Percentiles rank a stretch among this genome's conserved stretches.
Conservation (phyloP, 2,888 invertebrate species). For the Timema podura region DNA sequence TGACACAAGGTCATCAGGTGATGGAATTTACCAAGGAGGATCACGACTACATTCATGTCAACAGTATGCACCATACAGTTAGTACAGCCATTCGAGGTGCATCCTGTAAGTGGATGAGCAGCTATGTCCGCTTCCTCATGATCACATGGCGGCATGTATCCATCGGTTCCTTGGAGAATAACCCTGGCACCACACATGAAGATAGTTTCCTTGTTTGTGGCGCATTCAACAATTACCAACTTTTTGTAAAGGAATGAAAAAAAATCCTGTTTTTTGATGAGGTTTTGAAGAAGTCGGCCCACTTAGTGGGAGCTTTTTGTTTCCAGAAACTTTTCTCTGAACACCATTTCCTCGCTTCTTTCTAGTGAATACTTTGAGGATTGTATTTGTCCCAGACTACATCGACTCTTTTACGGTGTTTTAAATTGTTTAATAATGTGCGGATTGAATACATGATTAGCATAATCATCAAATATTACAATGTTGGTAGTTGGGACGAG, state of each 20-base stretch:
- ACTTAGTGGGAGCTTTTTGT: neutral
- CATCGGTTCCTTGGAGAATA: constrained; percentile 6
- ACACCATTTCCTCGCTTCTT: neutral
- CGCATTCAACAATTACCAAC: neutral
- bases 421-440: constrained; percentile 4
- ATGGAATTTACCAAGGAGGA: neutral
- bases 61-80: neutral
- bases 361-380: neutral
- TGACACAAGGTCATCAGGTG: constrained; percentile 1
- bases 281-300: neutral
- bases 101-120: neutral
- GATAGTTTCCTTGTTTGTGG: neutral
- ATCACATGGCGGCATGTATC: constrained; percentile 1
- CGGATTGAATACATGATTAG: constrained; percentile 8
- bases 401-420: constrained; percentile 2
- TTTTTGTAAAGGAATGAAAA: constrained; percentile 1
- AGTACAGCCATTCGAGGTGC: neutral
- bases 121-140: neutral
- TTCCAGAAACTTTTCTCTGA: neutral
- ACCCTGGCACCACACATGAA: neutral
- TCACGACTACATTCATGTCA: neutral
- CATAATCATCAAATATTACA: neutral
- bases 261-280: neutral
- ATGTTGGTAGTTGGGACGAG: constrained; percentile 1
- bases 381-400: constrained; percentile 11